Evolutionary conservation across 2,888 invertebrate species (phyloP).

Genomic region (Campoletis raptor): DNA sequence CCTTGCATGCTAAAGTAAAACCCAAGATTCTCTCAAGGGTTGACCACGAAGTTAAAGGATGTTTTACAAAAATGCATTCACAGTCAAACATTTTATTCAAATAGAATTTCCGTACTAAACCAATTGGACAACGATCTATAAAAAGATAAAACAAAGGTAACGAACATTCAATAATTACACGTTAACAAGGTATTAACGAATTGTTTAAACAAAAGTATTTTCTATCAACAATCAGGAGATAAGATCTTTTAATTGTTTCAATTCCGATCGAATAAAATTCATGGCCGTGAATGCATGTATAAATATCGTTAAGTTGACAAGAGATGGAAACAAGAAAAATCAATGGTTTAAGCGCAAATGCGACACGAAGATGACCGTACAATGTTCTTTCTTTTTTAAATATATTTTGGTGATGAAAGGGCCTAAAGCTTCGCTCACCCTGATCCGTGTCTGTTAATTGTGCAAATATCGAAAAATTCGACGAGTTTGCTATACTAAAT

Average conservation of each 20-base stretch:
- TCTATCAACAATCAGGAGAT: background rate
- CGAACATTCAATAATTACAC: background rate
- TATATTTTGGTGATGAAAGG: conserved; percentile 65
- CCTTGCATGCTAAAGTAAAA: conserved; percentile 31
- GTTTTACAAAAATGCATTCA: background rate
- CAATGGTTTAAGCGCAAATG: conserved; percentile 25
- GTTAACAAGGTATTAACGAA: background rate
- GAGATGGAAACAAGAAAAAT: background rate
- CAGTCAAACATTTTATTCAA: background rate
- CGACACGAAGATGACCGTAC: conserved; percentile 33
- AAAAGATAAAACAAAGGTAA: background rate
- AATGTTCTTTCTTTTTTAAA: conserved; percentile 17
- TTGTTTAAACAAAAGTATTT: background rate
- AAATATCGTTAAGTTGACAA: background rate
- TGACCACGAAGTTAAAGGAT: conserved; percentile 3
- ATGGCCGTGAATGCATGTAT: background rate
- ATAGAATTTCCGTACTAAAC: background rate
- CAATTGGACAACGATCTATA: background rate
- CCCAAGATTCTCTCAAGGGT: background rate
- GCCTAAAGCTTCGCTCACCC: conserved; percentile 66
- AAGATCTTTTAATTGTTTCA: background rate
- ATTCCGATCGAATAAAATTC: background rate
- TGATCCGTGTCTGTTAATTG: conserved; percentile 56
- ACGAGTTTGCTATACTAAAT: conserved; percentile 50
- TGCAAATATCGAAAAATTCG: conserved; percentile 39